Percentiles rank a stretch among this genome's conserved stretches.
phyloP scores from a whole-genome alignment of 35 echinoderm and acorn worm genomes.

The Acanthaster planci region DNA sequence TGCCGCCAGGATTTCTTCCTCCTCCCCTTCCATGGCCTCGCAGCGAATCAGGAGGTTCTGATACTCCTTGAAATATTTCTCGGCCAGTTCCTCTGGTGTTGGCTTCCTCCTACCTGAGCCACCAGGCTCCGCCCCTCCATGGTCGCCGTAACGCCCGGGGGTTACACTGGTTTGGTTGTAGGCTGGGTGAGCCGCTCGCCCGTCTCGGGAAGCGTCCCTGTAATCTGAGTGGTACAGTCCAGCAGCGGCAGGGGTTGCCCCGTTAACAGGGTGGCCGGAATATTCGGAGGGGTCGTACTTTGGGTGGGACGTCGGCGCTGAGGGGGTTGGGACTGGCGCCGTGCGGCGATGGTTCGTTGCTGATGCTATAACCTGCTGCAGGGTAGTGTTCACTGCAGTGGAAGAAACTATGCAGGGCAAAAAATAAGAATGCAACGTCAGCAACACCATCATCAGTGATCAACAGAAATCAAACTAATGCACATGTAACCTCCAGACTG shows the following conservation, averaged over 20 bases:
- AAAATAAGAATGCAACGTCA: not conserved
- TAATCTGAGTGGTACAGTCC: constrained; percentile 8
- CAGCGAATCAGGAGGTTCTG: constrained; percentile 54
- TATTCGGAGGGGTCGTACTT: constrained; percentile 26
- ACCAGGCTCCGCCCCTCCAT: not conserved
- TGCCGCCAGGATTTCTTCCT: constrained; percentile 40
- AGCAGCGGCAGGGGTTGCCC: not conserved
- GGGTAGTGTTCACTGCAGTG: constrained; percentile 45
- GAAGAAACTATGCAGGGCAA: constrained; percentile 50
- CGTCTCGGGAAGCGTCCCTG: not conserved
- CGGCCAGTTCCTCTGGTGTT: constrained; percentile 22
- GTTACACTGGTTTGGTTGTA: not conserved
- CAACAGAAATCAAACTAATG: too few relatives aligned
- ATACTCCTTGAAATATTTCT: constrained; percentile 55
- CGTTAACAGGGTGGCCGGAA: not conserved
- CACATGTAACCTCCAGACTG: too few relatives aligned
- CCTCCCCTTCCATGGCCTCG: constrained; percentile 62
- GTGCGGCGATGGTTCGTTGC: not conserved
- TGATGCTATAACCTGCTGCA: constrained; percentile 44
- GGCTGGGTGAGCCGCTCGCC: not conserved
- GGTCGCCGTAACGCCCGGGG: not conserved
- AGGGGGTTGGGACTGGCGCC: not conserved
- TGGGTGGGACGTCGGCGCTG: not conserved
- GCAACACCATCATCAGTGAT: too few relatives aligned
- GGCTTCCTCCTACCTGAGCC: constrained; percentile 3